These are phyloP conservation scores for Isotomurus palustris DNA, from an alignment of 2,888 invertebrate species.

Conservation along the genomic window DNA sequence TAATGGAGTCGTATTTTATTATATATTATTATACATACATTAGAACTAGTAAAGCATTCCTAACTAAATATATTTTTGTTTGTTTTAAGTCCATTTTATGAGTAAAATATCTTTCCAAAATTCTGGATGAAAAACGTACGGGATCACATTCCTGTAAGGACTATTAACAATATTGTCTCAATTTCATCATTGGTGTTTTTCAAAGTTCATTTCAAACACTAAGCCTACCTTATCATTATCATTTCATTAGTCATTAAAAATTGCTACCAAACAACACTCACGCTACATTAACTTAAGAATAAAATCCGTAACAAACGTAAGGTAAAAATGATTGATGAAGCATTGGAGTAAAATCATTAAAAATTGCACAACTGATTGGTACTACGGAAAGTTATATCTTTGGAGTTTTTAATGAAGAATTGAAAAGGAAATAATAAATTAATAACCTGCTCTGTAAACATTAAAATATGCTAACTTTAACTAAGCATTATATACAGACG, in stretches of 20 bases:
- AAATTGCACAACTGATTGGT: neutral
- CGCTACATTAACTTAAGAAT: neutral
- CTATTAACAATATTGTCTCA: constrained; percentile 47
- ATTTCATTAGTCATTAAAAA: no score
- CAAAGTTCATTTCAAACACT: neutral
- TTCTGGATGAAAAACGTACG: constrained; percentile 37
- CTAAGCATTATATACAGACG: no score
- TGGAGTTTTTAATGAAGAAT: no score
- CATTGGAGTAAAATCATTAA: no score
- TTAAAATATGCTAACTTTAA: no score
- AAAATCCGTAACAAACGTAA: neutral
- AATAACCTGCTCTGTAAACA: no score
- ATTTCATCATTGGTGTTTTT: constrained; percentile 43
- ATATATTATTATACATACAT: neutral
- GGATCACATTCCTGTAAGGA: constrained; percentile 47
- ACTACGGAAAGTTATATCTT: no score
- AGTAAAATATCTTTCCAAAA: constrained; percentile 9
- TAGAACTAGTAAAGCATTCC: neutral
- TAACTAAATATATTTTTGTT: no score
- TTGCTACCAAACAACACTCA: no score
- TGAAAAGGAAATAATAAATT: no score
- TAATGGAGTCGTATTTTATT: neutral
- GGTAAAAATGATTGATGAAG: neutral
- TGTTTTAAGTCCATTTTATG: no score
- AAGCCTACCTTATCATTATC: neutral